Conservation (phyloP, 2,113 vertebrate species). For the Macquaria ambigua region DNA sequence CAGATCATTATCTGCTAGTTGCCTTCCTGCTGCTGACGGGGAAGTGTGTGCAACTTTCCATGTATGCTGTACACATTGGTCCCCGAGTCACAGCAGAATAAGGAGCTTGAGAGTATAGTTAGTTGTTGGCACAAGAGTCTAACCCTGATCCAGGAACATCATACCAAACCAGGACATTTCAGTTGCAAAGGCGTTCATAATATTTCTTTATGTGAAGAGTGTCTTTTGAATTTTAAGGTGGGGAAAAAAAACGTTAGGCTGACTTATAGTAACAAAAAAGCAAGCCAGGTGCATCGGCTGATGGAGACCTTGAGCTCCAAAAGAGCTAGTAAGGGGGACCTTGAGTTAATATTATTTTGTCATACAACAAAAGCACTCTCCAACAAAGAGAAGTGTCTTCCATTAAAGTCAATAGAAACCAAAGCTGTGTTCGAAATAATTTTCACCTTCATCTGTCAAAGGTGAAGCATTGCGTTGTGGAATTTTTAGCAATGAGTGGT, state of each 20-base stretch:
- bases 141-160: background rate
- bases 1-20: slow-evolving; percentile 61
- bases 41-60: slow-evolving; percentile 17
- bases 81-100: slow-evolving; percentile 12
- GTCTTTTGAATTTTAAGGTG: background rate
- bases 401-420: background rate
- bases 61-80: slow-evolving; percentile 10
- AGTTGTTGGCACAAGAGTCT: background rate
- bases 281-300: background rate
- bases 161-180: background rate
- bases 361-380: background rate
- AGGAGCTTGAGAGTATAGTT: background rate
- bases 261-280: too few relatives aligned
- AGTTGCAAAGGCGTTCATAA: background rate
- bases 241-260: background rate
- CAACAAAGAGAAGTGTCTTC: background rate
- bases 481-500: background rate
- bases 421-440: background rate
- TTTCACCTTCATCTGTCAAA: background rate
- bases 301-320: background rate
- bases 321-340: background rate
- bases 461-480: background rate
- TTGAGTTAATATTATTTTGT: background rate
- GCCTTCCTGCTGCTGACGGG: slow-evolving; percentile 36
- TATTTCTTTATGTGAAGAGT: background rate